Conservation (phyloP, 2,888 invertebrate species). For the Adela reaumurella region DNA sequence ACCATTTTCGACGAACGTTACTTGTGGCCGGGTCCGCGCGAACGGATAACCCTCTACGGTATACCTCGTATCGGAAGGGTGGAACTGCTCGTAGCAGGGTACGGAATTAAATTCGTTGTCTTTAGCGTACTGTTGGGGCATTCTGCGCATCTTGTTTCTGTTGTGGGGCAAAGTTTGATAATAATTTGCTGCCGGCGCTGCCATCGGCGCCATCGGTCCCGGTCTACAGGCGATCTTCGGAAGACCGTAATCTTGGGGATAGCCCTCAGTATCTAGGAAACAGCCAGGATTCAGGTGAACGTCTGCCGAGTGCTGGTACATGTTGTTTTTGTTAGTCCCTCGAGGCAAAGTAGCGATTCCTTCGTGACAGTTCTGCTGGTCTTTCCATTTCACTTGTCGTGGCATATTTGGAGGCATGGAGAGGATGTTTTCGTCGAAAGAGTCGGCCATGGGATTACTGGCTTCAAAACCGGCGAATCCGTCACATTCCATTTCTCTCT, state of each 20-base stretch:
- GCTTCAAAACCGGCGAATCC: conserved; percentile 43
- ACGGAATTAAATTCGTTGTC: conserved; percentile 45
- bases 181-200: conserved; percentile 48
- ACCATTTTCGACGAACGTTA: conserved; percentile 45
- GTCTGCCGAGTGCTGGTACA: conserved; percentile 67
- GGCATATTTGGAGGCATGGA: conserved; percentile 28
- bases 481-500: conserved; percentile 43
- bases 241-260: conserved; percentile 73
- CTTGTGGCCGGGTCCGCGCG: conserved; percentile 43
- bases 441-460: conserved; percentile 31
- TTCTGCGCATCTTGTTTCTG: conserved; percentile 55
- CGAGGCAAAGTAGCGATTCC: conserved; percentile 48
- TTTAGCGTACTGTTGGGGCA: conserved; percentile 47
- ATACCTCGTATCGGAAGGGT: conserved; percentile 62
- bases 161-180: conserved; percentile 79
- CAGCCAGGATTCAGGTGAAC: conserved; percentile 74
- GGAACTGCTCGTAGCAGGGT: conserved; percentile 39
- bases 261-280: conserved; percentile 74
- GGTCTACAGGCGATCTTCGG: conserved; percentile 60
- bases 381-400: conserved; percentile 56
- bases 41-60: conserved; percentile 79
- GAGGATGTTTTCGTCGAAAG: conserved; percentile 35
- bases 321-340: conserved; percentile 44
- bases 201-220: conserved; percentile 39
- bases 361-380: conserved; percentile 36